Conservation (phyloP, 2,113 vertebrate genomes). For the Pampusana beccarii region DNA sequence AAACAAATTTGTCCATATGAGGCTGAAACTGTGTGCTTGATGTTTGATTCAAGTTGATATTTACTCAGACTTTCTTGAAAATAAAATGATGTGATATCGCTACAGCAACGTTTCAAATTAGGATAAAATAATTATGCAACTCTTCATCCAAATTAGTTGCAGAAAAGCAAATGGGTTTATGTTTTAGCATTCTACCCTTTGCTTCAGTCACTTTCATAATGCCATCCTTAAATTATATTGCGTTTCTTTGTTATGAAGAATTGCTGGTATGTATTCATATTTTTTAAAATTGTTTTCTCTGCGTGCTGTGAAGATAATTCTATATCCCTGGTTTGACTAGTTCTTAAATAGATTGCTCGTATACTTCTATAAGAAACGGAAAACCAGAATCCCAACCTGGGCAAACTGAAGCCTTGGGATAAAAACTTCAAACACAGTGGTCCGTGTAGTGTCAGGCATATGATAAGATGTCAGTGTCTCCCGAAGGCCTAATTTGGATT, state of each 20-base stretch:
- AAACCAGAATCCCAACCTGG: neutral
- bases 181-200: neutral
- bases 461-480: neutral
- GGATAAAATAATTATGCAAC: too few species aligned
- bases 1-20: neutral
- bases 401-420: neutral
- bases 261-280: neutral
- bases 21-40: neutral
- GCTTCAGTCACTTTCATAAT: neutral
- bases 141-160: neutral
- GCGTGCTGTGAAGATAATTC: neutral
- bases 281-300: neutral
- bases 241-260: neutral
- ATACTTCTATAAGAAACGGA: neutral
- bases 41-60: neutral
- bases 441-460: neutral
- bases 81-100: neutral
- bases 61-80: neutral
- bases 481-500: neutral
- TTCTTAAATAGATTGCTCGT: neutral
- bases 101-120: neutral
- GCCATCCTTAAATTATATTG: neutral
- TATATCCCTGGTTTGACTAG: neutral
- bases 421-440: neutral
- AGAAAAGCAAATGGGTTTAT: neutral